Conservation (phyloP, 2,797 vertebrate genomes). For the Scolopax bukidnonensis region DNA sequence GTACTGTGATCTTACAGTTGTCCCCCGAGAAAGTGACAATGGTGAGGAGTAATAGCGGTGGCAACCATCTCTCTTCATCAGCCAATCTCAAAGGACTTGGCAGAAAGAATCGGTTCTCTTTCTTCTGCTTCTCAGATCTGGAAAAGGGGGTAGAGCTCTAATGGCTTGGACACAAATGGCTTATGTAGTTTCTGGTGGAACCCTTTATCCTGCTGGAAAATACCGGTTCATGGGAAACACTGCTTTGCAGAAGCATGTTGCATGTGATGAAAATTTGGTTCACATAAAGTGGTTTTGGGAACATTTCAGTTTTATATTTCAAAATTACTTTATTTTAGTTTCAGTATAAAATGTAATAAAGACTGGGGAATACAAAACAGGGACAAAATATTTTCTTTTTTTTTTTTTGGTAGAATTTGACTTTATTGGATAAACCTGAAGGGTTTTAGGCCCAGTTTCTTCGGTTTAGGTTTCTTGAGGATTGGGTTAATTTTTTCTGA, state of each 20-base stretch:
- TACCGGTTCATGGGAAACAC: neutral
- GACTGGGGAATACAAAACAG: neutral
- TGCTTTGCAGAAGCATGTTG: conserved; percentile 22
- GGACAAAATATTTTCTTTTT: neutral
- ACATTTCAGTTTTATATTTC: conserved; percentile 29
- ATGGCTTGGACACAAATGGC: neutral
- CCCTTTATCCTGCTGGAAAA: conserved; percentile 4
- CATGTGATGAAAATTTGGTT: conserved; percentile 41
- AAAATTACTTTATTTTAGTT: conserved; percentile 35
- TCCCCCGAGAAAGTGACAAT: neutral
- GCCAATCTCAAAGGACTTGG: neutral
- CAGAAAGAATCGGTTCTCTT: neutral
- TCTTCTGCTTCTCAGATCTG: neutral
- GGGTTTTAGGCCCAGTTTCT: neutral
- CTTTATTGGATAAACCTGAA: conserved; percentile 42
- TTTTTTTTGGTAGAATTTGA: neutral
- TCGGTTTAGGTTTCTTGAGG: conserved; percentile 8
- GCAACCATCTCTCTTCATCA: neutral
- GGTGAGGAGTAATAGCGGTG: neutral
- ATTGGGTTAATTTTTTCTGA: neutral
- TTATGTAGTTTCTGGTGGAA: neutral
- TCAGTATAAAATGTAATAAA: conserved; percentile 56
- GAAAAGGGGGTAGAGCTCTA: neutral
- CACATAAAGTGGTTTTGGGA: conserved; percentile 18
- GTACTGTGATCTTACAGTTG: neutral